Evolutionary conservation across 2,888 invertebrate genomes (phyloP), one percentile per base, ranked within the genome.

Genomic region (Nowickia ferox): DNA sequence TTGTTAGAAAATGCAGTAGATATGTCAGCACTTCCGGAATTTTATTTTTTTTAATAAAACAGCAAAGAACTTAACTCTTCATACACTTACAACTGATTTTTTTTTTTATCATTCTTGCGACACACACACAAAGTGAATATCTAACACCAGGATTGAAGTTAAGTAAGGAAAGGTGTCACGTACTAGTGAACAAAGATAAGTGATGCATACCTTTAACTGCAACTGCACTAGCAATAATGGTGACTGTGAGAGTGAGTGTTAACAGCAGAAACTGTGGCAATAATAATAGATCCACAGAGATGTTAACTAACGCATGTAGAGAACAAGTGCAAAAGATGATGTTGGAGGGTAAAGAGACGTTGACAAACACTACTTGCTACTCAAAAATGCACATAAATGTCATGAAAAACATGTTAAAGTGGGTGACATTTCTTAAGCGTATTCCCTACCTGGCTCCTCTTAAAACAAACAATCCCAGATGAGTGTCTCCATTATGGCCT

Each of bases 111-210:
- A 1, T 51, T 69, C 46, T 11, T 76, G 55, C 44, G 40, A 61
- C 38, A 71, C 19, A 65, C 38, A 59, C 30, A 66, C 63, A 80
- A 72, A 79, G 63, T 19, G 63, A 63, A 66, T 75, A 79, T 61
- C 65, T 65, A 69, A 76, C 63, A 61, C 61, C 55, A 61, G 51
- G 44, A 55, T 76, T 79, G 66, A 74, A 86, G 71, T 77, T 86
- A 86, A 86, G 86, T 86, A 86, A 83, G 79, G 44, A 86, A 83
- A 86, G 86, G 86, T 86, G 83, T 86, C 86, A 86, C 86, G 86
- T 86, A 83, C 79, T 72, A 72, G 42, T 55, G 59, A 86, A 79
- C 72, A 80, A 76, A 55, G 55, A 79, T 83, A 86, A 86, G 86
- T 86, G 82, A 71, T 83, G 76, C 71, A 72, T 42, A 81, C 66